Percentiles rank a stretch among this genome's conserved stretches.
These are phyloP conservation scores for Cheilosia soror DNA, from an alignment of 2,888 invertebrate species.

Conservation along the genomic window DNA sequence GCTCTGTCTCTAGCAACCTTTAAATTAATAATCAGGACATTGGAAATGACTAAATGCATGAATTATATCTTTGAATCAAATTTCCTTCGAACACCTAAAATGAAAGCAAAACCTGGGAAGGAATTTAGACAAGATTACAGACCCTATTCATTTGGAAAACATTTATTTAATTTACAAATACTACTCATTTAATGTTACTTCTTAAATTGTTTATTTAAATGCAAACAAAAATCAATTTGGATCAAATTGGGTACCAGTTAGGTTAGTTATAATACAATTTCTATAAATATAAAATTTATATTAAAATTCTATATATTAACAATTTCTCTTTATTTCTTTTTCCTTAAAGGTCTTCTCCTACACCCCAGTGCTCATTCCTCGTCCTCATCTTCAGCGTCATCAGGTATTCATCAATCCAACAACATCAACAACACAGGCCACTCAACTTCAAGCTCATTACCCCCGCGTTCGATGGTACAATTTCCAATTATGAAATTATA, in stretches of 20 bases:
- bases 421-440: slow-evolving; percentile 79
- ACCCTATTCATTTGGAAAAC: too few species aligned
- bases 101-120: too few species aligned
- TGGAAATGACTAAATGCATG: too few species aligned
- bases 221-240: slow-evolving; percentile 14
- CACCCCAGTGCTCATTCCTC: slow-evolving; percentile 79
- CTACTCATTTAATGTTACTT: background rate
- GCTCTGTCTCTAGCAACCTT: too few species aligned
- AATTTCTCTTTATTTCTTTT: slow-evolving; percentile 23
- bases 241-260: slow-evolving; percentile 30
- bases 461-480: slow-evolving; percentile 76
- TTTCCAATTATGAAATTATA: slow-evolving; percentile 78
- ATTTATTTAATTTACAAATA: too few species aligned
- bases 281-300: background rate
- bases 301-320: background rate
- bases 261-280: slow-evolving; percentile 35
- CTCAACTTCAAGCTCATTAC: slow-evolving; percentile 66
- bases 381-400: slow-evolving; percentile 77
- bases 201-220: slow-evolving; percentile 1
- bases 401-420: slow-evolving; percentile 77
- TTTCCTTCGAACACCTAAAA: too few species aligned
- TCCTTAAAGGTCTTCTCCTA: slow-evolving; percentile 79
- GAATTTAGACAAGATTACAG: too few species aligned
- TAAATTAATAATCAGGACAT: too few species aligned
- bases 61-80: too few species aligned